Conservation (phyloP, 92 coral and sea anemone species). For the Actinostola sp. region DNA sequence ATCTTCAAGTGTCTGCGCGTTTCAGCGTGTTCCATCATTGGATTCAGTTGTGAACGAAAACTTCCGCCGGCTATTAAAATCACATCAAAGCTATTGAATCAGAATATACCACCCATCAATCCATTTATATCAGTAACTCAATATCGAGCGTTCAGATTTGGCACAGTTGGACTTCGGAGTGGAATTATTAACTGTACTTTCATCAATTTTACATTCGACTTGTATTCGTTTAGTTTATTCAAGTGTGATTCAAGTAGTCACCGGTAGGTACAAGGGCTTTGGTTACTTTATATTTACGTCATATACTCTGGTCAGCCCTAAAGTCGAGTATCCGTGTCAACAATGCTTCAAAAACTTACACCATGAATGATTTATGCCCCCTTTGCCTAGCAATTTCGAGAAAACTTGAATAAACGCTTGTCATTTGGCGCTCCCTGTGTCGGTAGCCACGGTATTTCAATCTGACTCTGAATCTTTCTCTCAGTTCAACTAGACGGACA, state of each 20-base stretch:
- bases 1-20: slow-evolving; percentile 1
- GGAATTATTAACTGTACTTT: too few relatives aligned
- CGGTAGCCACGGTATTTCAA: slow-evolving; percentile 3
- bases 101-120: too few relatives aligned
- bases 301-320: neutral
- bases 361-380: slow-evolving; percentile 18
- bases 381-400: slow-evolving; percentile 32
- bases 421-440: slow-evolving; percentile 31
- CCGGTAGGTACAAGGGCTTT: slow-evolving; percentile 1
- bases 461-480: neutral
- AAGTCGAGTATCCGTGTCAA: slow-evolving; percentile 5
- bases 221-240: too few relatives aligned
- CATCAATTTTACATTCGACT: too few relatives aligned
- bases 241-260: too few relatives aligned
- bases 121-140: neutral
- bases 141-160: too few relatives aligned
- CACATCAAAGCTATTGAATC: too few relatives aligned
- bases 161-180: too few relatives aligned
- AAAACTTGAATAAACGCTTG: slow-evolving; percentile 7
- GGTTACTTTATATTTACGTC: slow-evolving; percentile 19
- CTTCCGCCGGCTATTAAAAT: neutral
- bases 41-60: slow-evolving; percentile 1
- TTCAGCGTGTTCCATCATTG: neutral
- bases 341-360: slow-evolving; percentile 13
- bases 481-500: slow-evolving; percentile 22